Evolutionary conservation across 2,797 vertebrate genomes (phyloP).

Genomic region (Spinus pinus): DNA sequence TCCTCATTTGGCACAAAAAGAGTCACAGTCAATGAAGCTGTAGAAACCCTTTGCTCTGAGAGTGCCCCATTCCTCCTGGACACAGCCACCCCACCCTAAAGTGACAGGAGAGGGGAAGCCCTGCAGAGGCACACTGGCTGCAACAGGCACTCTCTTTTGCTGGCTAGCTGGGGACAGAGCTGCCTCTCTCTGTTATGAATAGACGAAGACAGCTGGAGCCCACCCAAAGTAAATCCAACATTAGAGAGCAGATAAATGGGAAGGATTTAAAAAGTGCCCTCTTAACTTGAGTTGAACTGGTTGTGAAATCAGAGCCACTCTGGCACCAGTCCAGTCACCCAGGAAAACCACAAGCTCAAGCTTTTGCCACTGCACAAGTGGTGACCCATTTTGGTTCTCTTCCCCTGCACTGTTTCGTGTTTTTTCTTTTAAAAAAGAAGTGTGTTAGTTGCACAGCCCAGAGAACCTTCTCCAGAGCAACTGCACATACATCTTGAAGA

Average conservation of each 20-base stretch:
- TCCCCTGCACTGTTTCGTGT: neutral
- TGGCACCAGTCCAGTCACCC: neutral
- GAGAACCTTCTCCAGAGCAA: neutral
- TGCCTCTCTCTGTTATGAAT: neutral
- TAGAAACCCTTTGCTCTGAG: neutral
- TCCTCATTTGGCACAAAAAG: constrained; percentile 30
- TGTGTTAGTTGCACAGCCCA: neutral
- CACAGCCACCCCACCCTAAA: neutral
- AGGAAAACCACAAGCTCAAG: neutral
- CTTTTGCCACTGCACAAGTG: neutral
- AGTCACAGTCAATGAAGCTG: neutral
- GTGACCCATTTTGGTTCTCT: neutral
- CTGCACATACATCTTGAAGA: neutral
- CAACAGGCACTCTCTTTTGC: neutral
- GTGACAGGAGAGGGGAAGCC: neutral
- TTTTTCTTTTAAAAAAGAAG: neutral
- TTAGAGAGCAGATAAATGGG: constrained; percentile 20
- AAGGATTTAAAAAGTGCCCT: constrained; percentile 42
- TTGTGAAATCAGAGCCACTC: constrained; percentile 5
- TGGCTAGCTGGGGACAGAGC: neutral
- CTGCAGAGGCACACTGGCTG: neutral
- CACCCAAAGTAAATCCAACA: constrained; percentile 51
- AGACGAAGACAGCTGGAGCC: constrained; percentile 36
- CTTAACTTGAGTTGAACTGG: constrained; percentile 10
- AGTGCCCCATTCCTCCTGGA: neutral